Evolutionary conservation across 2,797 vertebrate genomes (phyloP).

Genomic region (Adelosebastes latens): DNA sequence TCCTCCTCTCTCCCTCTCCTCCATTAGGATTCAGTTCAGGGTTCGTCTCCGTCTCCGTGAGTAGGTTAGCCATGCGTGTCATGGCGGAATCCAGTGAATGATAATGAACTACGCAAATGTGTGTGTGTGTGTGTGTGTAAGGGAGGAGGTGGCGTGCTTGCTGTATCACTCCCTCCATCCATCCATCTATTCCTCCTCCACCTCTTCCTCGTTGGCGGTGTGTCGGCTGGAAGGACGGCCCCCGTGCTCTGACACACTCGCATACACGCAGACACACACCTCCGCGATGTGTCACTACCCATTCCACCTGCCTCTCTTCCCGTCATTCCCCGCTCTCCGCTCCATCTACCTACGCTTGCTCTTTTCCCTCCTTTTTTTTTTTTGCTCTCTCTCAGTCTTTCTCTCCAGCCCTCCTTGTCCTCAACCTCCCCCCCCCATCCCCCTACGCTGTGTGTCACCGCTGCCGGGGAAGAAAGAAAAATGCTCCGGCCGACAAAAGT

Average conservation of each 20-base stretch:
- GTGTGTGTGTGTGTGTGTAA: slow-evolving; percentile 37
- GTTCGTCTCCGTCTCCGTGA: slow-evolving; percentile 73
- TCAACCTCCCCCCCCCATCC: slow-evolving; percentile 16
- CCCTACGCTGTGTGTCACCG: slow-evolving; percentile 68
- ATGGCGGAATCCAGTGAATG: slow-evolving; percentile 80
- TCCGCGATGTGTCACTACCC: slow-evolving; percentile 78
- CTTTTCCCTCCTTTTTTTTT: slow-evolving; percentile 42
- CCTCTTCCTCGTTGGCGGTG: slow-evolving; percentile 55
- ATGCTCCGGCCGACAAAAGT: slow-evolving; percentile 47
- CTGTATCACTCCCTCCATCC: slow-evolving; percentile 71
- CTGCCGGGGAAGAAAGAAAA: slow-evolving; percentile 52
- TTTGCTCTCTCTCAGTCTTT: slow-evolving; percentile 39
- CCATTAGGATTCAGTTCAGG: slow-evolving; percentile 82
- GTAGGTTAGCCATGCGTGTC: slow-evolving; percentile 82
- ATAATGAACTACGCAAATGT: slow-evolving; percentile 77
- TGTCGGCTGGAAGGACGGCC: slow-evolving; percentile 70
- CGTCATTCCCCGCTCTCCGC: slow-evolving; percentile 54
- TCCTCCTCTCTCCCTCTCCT: slow-evolving; percentile 29
- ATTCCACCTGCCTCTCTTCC: slow-evolving; percentile 68
- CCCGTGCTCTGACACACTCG: slow-evolving; percentile 75
- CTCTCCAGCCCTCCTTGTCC: slow-evolving; percentile 54
- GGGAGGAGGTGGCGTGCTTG: slow-evolving; percentile 52
- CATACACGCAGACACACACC: slow-evolving; percentile 60
- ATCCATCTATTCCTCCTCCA: slow-evolving; percentile 49
- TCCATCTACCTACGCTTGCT: slow-evolving; percentile 74